Evolutionary conservation across 2,113 vertebrate species (phyloP).

Genomic region (Bubalus kerabau): DNA sequence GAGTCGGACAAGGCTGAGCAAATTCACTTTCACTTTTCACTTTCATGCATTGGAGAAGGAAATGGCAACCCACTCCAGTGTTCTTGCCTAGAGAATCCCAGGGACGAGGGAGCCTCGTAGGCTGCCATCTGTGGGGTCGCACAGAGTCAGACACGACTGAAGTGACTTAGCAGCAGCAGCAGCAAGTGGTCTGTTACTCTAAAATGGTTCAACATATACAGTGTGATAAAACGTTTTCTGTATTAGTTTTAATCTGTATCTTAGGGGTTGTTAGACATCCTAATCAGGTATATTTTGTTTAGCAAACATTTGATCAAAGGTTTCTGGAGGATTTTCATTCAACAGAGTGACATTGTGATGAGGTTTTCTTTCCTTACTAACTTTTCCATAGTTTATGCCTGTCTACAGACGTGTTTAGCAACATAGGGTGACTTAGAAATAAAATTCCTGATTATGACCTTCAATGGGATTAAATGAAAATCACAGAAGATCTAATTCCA

Average conservation of each 20-base stretch:
- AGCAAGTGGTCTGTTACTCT: not conserved
- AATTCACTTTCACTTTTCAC: too few relatives aligned
- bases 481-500: not conserved
- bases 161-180: too few relatives aligned
- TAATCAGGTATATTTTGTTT: not conserved
- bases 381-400: not conserved
- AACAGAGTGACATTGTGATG: not conserved
- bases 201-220: not conserved
- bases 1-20: too few relatives aligned
- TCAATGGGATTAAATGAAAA: not conserved
- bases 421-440: not conserved
- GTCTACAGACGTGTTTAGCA: not conserved
- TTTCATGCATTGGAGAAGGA: too few relatives aligned
- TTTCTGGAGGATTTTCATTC: not conserved
- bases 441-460: not conserved
- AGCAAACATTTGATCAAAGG: not conserved
- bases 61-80: too few relatives aligned
- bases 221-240: not conserved
- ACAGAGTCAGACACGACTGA: too few relatives aligned
- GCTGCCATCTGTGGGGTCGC: too few relatives aligned
- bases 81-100: too few relatives aligned
- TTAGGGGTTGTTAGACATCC: not conserved
- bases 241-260: not conserved
- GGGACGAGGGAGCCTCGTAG: too few relatives aligned
- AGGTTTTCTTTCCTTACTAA: not conserved